Conservation (phyloP, 1,140 invertebrate genomes). For the Notospermus geniculatus region DNA sequence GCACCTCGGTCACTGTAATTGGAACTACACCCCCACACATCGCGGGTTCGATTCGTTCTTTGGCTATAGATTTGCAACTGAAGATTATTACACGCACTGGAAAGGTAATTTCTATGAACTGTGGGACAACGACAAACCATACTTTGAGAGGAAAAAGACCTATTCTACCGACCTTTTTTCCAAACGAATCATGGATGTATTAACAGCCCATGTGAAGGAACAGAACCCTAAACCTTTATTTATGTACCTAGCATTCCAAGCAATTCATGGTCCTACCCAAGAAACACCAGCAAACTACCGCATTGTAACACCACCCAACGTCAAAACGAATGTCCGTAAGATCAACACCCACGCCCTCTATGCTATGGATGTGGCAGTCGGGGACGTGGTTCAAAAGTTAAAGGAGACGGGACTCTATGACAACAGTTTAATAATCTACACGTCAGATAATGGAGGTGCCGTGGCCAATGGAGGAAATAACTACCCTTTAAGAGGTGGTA, state of each 20-base stretch:
- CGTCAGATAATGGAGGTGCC: constrained; percentile 56
- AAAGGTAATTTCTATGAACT: neutral
- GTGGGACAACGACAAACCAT: neutral
- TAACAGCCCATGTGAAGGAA: neutral
- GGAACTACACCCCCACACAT: constrained; percentile 42
- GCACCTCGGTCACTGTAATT: constrained; percentile 44
- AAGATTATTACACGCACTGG: constrained; percentile 35
- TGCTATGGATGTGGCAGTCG: constrained; percentile 85
- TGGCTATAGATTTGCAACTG: constrained; percentile 32
- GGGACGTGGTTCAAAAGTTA: constrained; percentile 71
- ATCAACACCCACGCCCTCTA: constrained; percentile 17
- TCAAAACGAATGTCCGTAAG: neutral
- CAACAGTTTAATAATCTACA: constrained; percentile 49
- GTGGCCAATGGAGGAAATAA: constrained; percentile 55
- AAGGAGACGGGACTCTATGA: constrained; percentile 52
- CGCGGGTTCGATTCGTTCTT: constrained; percentile 40
- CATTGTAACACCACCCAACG: neutral
- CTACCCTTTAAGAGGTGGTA: constrained; percentile 57
- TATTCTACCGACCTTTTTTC: constrained; percentile 7
- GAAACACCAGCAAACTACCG: neutral
- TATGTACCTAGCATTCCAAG: constrained; percentile 11
- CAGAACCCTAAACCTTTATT: constrained; percentile 3
- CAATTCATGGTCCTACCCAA: constrained; percentile 3
- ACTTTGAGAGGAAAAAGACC: neutral
- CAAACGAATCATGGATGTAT: neutral